phyloP scores from a whole-genome alignment of 2,113 vertebrate genomes.

The Erythrocebus patas region DNA sequence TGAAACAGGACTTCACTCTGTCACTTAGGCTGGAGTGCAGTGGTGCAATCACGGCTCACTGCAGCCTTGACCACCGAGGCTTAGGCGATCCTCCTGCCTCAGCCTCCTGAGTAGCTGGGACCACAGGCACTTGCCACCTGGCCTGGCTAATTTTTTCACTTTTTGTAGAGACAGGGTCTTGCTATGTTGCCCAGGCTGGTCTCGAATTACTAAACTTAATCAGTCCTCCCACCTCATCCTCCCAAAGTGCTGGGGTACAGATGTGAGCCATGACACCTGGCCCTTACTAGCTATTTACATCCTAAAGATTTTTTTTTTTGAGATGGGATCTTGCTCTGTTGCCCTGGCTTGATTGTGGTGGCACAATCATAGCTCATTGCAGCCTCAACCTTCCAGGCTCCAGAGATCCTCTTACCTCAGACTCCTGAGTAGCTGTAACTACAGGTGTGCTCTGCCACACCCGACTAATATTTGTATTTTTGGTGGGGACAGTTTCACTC shows the following conservation, averaged over 20 bases:
- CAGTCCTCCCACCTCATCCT: background rate
- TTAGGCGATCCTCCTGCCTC: background rate
- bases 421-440: too few relatives aligned
- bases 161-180: background rate
- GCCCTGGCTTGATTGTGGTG: too few relatives aligned
- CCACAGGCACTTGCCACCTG: accelerated
- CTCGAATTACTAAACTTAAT: background rate
- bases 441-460: too few relatives aligned
- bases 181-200: background rate
- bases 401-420: too few relatives aligned
- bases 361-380: too few relatives aligned
- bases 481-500: too few relatives aligned
- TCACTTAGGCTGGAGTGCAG: background rate
- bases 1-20: background rate
- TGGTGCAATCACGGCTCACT: background rate
- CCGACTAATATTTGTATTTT: too few relatives aligned
- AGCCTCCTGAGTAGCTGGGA: background rate
- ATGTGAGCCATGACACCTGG: background rate
- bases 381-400: too few relatives aligned
- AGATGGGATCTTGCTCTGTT: too few relatives aligned
- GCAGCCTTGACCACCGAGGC: background rate
- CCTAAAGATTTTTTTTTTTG: too few relatives aligned
- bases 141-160: background rate
- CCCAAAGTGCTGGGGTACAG: background rate
- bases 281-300: background rate